Evolutionary conservation across 2,797 vertebrate species (phyloP).

Genomic region (Chaunax sp.): DNA sequence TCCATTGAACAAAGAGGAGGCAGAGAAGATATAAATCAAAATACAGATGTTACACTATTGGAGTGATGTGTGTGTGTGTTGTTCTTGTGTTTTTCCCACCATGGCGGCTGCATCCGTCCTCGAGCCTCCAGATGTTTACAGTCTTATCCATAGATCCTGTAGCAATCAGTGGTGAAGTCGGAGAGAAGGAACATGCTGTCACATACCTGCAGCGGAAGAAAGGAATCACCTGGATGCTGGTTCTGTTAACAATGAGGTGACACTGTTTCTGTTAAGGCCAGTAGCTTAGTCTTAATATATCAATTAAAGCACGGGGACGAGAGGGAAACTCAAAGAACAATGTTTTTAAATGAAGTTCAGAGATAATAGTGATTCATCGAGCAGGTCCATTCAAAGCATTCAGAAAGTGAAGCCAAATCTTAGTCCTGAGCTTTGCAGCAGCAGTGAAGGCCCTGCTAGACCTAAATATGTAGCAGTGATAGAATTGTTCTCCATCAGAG

Average conservation of each 20-base stretch:
- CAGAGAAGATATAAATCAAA: constrained; percentile 13
- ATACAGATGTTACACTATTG: constrained; percentile 9
- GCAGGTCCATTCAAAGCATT: background rate
- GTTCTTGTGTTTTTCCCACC: constrained; percentile 32
- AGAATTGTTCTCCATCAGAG: constrained; percentile 30
- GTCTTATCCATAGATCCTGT: constrained; percentile 98
- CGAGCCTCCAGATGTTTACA: constrained; percentile 92
- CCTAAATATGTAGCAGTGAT: constrained; percentile 21
- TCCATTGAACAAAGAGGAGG: constrained; percentile 7
- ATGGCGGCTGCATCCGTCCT: constrained; percentile 68
- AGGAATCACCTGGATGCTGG: background rate
- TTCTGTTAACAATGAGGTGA: background rate
- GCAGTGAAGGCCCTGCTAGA: background rate
- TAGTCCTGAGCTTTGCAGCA: background rate
- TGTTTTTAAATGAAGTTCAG: background rate
- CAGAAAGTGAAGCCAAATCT: background rate
- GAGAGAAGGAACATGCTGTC: constrained; percentile 93
- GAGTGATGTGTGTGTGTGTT: background rate
- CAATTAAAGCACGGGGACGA: background rate
- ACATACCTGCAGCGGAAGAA: constrained; percentile 87
- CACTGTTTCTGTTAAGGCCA: background rate
- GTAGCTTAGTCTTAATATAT: background rate
- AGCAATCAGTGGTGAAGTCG: constrained; percentile 86
- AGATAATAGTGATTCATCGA: too few species aligned
- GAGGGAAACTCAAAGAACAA: background rate